Evolutionary conservation across 1,140 invertebrate genomes (phyloP).

Genomic region (Trachelipus rathkii): DNA sequence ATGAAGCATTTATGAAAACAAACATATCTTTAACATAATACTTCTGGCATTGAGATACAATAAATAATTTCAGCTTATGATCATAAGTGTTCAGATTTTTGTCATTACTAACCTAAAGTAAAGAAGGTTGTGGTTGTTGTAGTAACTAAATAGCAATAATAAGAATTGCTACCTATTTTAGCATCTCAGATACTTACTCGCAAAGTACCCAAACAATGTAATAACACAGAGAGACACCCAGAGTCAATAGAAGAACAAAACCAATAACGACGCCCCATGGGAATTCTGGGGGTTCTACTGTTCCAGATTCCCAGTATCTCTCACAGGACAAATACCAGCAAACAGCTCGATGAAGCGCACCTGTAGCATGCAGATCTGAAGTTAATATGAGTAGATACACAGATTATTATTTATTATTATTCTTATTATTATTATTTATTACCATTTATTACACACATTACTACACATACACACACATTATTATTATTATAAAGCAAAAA

Average conservation of each 20-base stretch:
- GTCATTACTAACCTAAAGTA: too few species aligned
- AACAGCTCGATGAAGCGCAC: constrained; percentile 76
- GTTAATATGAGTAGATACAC: not conserved
- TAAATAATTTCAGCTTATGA: too few species aligned
- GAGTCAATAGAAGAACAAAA: constrained; percentile 68
- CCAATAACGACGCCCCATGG: constrained; percentile 72
- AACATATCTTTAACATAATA: too few species aligned
- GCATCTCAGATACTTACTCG: constrained; percentile 63
- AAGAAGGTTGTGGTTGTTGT: too few species aligned
- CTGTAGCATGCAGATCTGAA: constrained; percentile 53
- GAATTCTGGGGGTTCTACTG: constrained; percentile 66
- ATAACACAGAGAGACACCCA: constrained; percentile 78
- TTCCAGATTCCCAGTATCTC: constrained; percentile 78
- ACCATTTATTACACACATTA: not conserved
- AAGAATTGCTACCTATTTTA: too few species aligned
- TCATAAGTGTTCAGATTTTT: too few species aligned
- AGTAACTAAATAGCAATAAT: too few species aligned
- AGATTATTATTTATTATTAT: not conserved
- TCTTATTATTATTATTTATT: not conserved
- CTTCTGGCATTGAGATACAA: too few species aligned
- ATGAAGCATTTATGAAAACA: too few species aligned
- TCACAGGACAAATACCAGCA: constrained; percentile 90
- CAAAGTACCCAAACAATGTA: constrained; percentile 85
- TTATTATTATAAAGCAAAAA: too few species aligned
- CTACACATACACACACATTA: too few species aligned